Evolutionary conservation across 2,113 vertebrate genomes (phyloP).

Genomic region (Mola mola): DNA sequence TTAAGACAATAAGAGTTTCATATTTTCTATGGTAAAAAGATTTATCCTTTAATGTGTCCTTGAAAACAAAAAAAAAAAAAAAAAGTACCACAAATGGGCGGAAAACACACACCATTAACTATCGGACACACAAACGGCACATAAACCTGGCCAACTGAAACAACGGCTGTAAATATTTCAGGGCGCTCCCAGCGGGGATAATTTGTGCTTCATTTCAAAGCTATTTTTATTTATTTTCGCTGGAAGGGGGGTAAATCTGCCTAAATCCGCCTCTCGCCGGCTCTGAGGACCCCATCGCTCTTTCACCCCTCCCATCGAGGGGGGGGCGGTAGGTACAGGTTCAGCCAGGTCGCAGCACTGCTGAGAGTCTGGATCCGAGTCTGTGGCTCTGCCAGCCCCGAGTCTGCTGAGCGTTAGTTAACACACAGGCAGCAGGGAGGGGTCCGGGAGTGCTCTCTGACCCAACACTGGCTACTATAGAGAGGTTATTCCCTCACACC

Average conservation of each 20-base stretch:
- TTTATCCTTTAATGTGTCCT: slow-evolving; percentile 55
- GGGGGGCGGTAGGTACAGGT: slow-evolving; percentile 52
- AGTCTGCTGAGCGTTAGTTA: slow-evolving; percentile 82
- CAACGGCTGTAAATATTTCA: slow-evolving; percentile 70
- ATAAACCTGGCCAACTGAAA: slow-evolving; percentile 68
- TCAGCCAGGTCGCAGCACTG: slow-evolving; percentile 61
- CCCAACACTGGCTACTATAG: slow-evolving; percentile 75
- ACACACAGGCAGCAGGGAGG: slow-evolving; percentile 65
- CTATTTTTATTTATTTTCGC: slow-evolving; percentile 40
- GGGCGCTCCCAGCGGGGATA: slow-evolving; percentile 48
- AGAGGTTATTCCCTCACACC: slow-evolving; percentile 81
- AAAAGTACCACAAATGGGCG: slow-evolving; percentile 28
- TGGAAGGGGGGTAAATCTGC: slow-evolving; percentile 2
- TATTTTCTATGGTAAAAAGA: slow-evolving; percentile 43
- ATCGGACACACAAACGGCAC: slow-evolving; percentile 61
- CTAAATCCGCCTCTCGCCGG: slow-evolving; percentile 15
- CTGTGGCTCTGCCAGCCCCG: slow-evolving; percentile 56
- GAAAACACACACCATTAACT: slow-evolving; percentile 54
- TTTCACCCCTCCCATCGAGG: slow-evolving; percentile 27
- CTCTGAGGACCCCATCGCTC: slow-evolving; percentile 39
- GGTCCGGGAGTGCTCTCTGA: slow-evolving; percentile 66
- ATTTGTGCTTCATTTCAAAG: slow-evolving; percentile 70
- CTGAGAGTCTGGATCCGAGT: slow-evolving; percentile 61
- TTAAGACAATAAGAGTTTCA: slow-evolving; percentile 12
- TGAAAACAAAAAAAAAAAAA: slow-evolving; percentile 11